Percentiles rank a stretch among this genome's conserved stretches.
These are phyloP conservation scores for Acanthacorydalis orientalis DNA, from an alignment of 2,888 invertebrate species.

Conservation along the genomic window DNA sequence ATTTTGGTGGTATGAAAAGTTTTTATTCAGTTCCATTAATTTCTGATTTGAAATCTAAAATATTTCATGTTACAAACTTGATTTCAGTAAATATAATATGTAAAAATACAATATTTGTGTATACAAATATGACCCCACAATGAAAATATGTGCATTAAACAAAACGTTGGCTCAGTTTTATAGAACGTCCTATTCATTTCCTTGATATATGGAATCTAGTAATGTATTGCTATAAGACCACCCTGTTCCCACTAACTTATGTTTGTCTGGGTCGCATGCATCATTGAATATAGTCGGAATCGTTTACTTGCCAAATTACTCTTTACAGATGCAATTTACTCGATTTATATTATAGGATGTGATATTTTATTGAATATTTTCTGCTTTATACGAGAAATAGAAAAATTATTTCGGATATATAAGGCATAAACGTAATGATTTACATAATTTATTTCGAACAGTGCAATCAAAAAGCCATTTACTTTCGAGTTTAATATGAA, in stretches of 20 bases:
- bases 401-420: too few relatives aligned
- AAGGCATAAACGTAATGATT: too few relatives aligned
- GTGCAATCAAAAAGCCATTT: too few relatives aligned
- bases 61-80: too few relatives aligned
- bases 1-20: too few relatives aligned
- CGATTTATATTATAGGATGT: background rate
- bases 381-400: too few relatives aligned
- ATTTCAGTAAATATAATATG: too few relatives aligned
- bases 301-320: slow-evolving; percentile 6
- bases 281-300: background rate
- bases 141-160: background rate
- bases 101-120: too few relatives aligned
- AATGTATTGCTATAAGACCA: background rate
- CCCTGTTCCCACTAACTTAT: background rate
- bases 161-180: background rate
- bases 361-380: background rate
- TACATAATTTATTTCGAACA: too few relatives aligned
- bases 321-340: slow-evolving; percentile 6
- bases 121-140: background rate
- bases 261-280: slow-evolving; percentile 3
- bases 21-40: too few relatives aligned
- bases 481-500: too few relatives aligned
- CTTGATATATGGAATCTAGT: background rate
- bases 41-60: too few relatives aligned
- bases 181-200: background rate